Percentiles rank a stretch among this genome's conserved stretches.
Conservation (phyloP, 1,140 invertebrate species). For the Aphelinus certus region DNA sequence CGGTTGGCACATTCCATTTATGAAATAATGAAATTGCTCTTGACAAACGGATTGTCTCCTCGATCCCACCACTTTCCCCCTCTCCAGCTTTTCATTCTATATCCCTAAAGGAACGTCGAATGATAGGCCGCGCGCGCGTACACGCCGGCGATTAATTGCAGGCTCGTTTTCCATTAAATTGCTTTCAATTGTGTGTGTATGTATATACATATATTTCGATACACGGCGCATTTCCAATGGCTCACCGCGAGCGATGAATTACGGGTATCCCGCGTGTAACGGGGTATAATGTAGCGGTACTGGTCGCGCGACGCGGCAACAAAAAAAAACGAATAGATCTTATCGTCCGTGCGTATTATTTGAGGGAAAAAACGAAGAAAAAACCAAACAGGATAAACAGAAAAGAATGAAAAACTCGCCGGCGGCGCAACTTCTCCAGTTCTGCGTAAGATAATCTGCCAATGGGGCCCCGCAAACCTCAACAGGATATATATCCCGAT, state of each 20-base stretch:
- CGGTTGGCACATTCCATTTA: neutral
- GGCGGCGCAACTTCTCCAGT: neutral
- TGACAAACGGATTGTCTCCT: constrained; percentile 19
- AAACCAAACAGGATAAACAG: too few relatives aligned
- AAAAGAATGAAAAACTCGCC: neutral
- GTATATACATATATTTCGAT: too few relatives aligned
- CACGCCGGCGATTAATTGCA: constrained; percentile 5
- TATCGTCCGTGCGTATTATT: too few relatives aligned
- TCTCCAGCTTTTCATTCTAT: too few relatives aligned
- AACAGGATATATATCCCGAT: too few relatives aligned
- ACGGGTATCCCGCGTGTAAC: neutral
- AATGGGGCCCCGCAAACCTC: neutral
- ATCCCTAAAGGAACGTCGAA: constrained; percentile 16
- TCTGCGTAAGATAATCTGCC: neutral
- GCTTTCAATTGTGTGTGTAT: too few relatives aligned
- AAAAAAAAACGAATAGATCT: too few relatives aligned
- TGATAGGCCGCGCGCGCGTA: neutral
- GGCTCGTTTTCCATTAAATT: neutral
- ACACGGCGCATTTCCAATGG: too few relatives aligned
- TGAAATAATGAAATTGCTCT: constrained; percentile 31
- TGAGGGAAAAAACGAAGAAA: too few relatives aligned
- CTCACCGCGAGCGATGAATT: too few relatives aligned
- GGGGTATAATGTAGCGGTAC: neutral
- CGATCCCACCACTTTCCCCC: neutral
- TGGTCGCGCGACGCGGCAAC: too few relatives aligned